Conservation (phyloP, 2,797 vertebrate species). For the Lindbergichthys nudifrons region DNA sequence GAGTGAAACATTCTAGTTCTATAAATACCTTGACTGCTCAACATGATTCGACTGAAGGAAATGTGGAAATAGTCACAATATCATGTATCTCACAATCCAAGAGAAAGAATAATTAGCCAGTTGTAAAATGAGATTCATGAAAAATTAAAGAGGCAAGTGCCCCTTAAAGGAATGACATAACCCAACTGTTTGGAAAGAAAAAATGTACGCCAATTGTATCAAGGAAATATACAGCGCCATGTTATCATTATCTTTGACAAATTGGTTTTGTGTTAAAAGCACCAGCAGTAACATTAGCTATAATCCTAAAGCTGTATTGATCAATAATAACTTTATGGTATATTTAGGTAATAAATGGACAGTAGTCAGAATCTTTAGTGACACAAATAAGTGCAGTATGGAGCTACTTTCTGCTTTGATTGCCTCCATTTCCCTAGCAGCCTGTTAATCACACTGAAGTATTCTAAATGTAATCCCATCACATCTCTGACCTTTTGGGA, state of each 20-base stretch:
- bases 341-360: not conserved
- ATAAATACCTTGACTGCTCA: slow-evolving; percentile 55
- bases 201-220: not conserved
- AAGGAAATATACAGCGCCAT: not conserved
- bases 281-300: not conserved
- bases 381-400: slow-evolving; percentile 26
- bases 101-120: slow-evolving; percentile 38
- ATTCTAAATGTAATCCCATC: slow-evolving; percentile 88
- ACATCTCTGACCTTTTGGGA: slow-evolving; percentile 87
- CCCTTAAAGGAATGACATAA: not conserved
- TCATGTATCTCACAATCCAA: slow-evolving; percentile 33
- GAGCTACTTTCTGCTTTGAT: slow-evolving; percentile 60
- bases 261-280: not conserved
- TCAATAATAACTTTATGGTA: not conserved
- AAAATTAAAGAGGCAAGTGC: not conserved
- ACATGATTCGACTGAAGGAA: slow-evolving; percentile 38
- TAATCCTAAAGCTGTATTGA: not conserved
- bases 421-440: slow-evolving; percentile 63
- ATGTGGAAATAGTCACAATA: slow-evolving; percentile 27
- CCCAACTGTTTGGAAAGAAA: slow-evolving; percentile 4
- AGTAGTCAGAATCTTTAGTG: not conserved
- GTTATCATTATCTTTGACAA: not conserved
- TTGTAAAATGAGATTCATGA: slow-evolving; percentile 20
- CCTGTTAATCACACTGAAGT: slow-evolving; percentile 85
- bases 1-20: slow-evolving; percentile 58